Base-by-base conservation (phyloP, 2,113 vertebrate genomes). In the Lathamus discolor region DNA sequence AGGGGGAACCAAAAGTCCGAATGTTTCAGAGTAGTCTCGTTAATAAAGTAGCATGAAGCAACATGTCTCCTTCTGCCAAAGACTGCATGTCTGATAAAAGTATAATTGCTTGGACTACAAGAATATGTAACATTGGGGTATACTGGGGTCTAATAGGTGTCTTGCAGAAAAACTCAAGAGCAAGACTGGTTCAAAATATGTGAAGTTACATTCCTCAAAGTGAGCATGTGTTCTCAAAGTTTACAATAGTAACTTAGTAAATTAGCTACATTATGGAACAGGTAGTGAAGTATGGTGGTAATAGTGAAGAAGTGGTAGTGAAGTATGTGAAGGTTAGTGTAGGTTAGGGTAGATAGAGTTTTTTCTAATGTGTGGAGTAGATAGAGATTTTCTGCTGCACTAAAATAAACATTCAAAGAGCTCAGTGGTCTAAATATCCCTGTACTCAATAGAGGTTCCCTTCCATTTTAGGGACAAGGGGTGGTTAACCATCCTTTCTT, bases 11-110 rank as follows among this genome's bases (percentile, higher is more conserved):
- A 23, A 14, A 88, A 86, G 66, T 90, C 20, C 62, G 54, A 59
- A 59, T 87, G 54, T 73, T 94, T 78, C 51, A 77, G 55, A 93
- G 48, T n/a, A 83, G 84, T 96, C 35, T 62, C 69, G 69, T 88
- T 91, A 92, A 94, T 93, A 96, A 87, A 94, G 93, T 89, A 91
- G 63, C 37, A 43, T 20, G 76, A 95, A 97, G 49, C 59, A 39
- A 57, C 39, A 80, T 69, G n/a, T 76, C 49, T 88, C 48, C 63
- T 66, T 49, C 70, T 83, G 93, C 61, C 66, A 59, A 88, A 91
- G 89, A 90, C 74, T 91, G 23, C 18, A 43, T 75, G 67, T 89
- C 57, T 94, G 64, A n/a, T 67, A 84, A 75, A 74, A 93, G 54
- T 68, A 13, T 78, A 79, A 93, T 92, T 95, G 49, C 64, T 83